Base-by-base conservation (phyloP, 2,113 vertebrate species). In the Tragelaphus scriptus region DNA sequence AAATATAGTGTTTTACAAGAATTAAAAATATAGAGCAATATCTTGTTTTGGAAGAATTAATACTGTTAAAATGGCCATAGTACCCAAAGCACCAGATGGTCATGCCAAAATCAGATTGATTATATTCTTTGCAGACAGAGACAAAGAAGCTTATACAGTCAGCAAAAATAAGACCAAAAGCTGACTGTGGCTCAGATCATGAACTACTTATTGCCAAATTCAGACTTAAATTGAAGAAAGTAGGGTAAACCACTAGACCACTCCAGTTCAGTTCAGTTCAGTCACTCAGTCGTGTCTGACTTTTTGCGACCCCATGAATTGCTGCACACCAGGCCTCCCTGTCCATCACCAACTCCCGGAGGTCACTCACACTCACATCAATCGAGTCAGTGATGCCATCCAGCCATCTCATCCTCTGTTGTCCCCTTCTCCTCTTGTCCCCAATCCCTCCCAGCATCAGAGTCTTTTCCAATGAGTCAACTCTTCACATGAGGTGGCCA, bases 261-360 rank as follows among this genome's bases (percentile, higher is more conserved):
- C 9, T 40, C 68, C 26, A 30, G 59, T 61, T 49, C 49, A 49
- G 49, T 12, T 61, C 59, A 61, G 59, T 61, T 61, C 58, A 59
- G 58, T 61, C 1, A 0, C 59, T 61, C 26, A 61, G 59, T 61
- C 5, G 1, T 61, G 5, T 28, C 26, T 5, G 12, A 28, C 59
- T 28, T 61, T 61, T 61, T 61, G 59, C 5, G 28, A 1, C 26
- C 26, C 59, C 59, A 61, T 30, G 26, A 28, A 28, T 6, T 14
- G 12, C 59, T 28, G 59, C 59, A 61, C 2, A 2, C 59, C 59
- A 61, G 59, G 59, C 59, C 12, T 61, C 59, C 12, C 26, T 61
- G 59, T 28, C 59, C 26, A 28, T 28, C 5, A 61, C 26, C 26
- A 61, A 61, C 26, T 2, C 11, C 59, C 2, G 0, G 26, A 61